Conservation (phyloP, 2,888 invertebrate species). For the Ophion ventricosus region DNA sequence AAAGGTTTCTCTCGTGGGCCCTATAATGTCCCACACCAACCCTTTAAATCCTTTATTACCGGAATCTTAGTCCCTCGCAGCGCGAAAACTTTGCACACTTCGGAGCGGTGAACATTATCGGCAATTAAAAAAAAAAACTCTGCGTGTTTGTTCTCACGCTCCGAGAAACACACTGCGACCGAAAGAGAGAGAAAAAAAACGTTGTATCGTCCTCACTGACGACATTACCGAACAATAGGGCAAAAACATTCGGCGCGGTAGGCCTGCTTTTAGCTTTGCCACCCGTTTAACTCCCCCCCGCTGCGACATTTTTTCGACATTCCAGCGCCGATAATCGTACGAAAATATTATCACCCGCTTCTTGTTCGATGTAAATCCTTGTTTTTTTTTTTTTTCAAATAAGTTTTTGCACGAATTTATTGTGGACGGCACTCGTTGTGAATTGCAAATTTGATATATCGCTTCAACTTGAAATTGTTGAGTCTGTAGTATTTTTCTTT, state of each 20-base stretch:
- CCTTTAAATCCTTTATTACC: conserved; percentile 77
- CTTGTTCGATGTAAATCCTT: not conserved
- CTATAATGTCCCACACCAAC: conserved; percentile 63
- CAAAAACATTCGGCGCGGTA: conserved; percentile 77
- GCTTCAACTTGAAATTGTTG: conserved; percentile 40
- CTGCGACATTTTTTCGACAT: conserved; percentile 28
- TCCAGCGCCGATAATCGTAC: conserved; percentile 27
- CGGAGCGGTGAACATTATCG: conserved; percentile 69
- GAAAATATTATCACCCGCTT: not conserved
- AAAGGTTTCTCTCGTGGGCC: conserved; percentile 75
- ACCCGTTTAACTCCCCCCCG: conserved; percentile 61
- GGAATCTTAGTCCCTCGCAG: conserved; percentile 72
- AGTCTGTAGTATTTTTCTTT: conserved; percentile 17
- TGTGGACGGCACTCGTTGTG: not conserved
- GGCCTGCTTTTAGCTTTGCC: conserved; percentile 72
- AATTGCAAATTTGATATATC: not conserved
- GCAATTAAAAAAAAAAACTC: conserved; percentile 45
- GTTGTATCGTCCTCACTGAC: conserved; percentile 51
- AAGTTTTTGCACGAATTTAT: not conserved
- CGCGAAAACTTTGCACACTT: conserved; percentile 71
- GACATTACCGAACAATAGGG: conserved; percentile 75
- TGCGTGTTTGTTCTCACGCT: conserved; percentile 51
- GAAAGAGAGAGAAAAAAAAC: conserved; percentile 35
- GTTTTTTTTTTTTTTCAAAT: not conserved
- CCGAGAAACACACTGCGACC: conserved; percentile 64